These are phyloP conservation scores for Peromyscus eremicus DNA, from an alignment of 2,797 vertebrate species.

Conservation along the genomic window DNA sequence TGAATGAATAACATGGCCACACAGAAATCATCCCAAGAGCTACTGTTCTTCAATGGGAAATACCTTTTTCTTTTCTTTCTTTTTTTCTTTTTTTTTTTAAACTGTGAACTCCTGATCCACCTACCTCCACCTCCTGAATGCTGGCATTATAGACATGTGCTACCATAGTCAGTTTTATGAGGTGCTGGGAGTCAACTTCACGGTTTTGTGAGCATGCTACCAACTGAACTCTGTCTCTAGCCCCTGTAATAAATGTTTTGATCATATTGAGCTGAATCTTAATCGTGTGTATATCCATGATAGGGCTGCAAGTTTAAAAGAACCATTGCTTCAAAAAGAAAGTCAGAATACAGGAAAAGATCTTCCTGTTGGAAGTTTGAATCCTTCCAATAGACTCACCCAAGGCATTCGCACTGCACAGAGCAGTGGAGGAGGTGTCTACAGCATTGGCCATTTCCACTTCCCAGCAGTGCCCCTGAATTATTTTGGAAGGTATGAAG, in stretches of 20 bases:
- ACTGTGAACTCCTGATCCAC: not conserved
- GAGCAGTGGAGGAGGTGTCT: not conserved
- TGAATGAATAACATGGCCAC: constrained; percentile 77
- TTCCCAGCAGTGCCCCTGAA: not conserved
- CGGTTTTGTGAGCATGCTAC: not conserved
- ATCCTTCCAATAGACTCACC: not conserved
- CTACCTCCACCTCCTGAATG: not conserved
- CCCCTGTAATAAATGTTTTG: constrained; percentile 18
- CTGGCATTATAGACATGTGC: not conserved
- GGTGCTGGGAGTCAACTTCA: not conserved
- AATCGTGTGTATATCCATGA: constrained; percentile 86
- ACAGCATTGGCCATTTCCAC: not conserved
- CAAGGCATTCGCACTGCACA: not conserved
- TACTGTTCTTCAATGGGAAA: constrained; percentile 88
- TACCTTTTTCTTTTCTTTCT: constrained; percentile 15
- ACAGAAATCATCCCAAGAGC: constrained; percentile 87
- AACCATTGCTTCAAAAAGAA: constrained; percentile 88
- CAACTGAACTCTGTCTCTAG: not conserved
- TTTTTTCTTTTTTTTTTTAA: not conserved
- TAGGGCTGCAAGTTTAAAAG: constrained; percentile 85
- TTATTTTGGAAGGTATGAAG: not conserved
- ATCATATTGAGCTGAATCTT: constrained; percentile 87
- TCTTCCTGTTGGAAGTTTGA: constrained; percentile 10
- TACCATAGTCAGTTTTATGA: not conserved
- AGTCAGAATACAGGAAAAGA: constrained; percentile 86